Evolutionary conservation across 2,797 vertebrate genomes (phyloP), one percentile per base, ranked within the genome.

Genomic region (Acanthurus lineatus): DNA sequence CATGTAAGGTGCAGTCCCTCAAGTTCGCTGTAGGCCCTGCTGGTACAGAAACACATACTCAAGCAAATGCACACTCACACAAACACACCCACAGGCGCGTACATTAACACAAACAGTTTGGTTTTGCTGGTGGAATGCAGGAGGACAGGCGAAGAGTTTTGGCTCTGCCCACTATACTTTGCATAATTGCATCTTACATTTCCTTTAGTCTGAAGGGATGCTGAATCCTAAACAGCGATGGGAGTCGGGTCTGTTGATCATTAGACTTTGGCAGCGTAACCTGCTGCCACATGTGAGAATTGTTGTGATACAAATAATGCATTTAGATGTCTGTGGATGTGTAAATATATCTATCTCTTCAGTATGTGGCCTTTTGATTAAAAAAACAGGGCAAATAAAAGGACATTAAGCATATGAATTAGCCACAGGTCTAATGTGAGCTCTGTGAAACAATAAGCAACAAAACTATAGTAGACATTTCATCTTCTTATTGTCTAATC

Each of bases 401-500:
- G 69, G 83, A 85, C 77, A 91, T 88, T 88, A 91, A 74, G 75
- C 59, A 40, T 82, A 77, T 86, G 76, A 90, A 87, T 84, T 77
- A 91, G 79, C 88, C 83, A 65, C 86, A 75, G 54, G 69, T 83
- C 70, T 88, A 87, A 91, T 88, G 83, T 80, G 86, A 90, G 84
- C 84, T 83, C 85, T 82, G 83, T 65, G 79, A 88, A 85, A 89
- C 84, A 86, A 90, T 85, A 90, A 76, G 84, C 84, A 84, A 76
- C 79, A 71, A 81, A 86, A 88, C 83, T 86, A 86, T 86, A 85
- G 84, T 72, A 74, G 87, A 85, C 89, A 84, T 92, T 93, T 93
- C 88, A 91, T 91, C 88, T 90, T 88, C 84, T 92, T 89, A 92
- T 92, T 93, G 91, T 93, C 88, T 93, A 93, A 94, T 92, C 82